A percentile compares a stretch with the other conserved stretches of the same genome.
These are phyloP conservation scores for Donacobius atricapilla DNA, from an alignment of 2,113 vertebrate genomes.

Conservation along the genomic window DNA sequence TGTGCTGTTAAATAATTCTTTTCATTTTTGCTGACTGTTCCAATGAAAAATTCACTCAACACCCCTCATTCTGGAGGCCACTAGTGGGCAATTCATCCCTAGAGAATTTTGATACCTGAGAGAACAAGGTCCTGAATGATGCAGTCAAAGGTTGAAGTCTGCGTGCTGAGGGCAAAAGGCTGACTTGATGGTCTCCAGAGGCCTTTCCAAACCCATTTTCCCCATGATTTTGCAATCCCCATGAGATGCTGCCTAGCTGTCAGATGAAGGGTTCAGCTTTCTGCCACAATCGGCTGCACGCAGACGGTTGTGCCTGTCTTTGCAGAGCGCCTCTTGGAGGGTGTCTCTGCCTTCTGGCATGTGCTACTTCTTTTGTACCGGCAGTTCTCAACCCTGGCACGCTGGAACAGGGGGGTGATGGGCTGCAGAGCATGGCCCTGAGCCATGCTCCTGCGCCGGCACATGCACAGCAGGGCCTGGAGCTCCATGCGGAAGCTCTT, in stretches of 20 bases:
- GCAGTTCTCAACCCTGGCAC: conserved; percentile 8
- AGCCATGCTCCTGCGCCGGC: background rate
- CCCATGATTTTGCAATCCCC: fast-evolving
- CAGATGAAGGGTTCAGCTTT: background rate
- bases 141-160: fast-evolving
- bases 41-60: background rate
- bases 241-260: background rate
- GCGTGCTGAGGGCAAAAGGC: background rate
- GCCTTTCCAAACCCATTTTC: background rate
- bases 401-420: background rate
- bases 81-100: background rate
- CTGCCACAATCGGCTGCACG: conserved; percentile 43
- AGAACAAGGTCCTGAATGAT: background rate
- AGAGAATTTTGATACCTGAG: background rate
- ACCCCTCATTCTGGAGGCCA: background rate
- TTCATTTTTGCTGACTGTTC: background rate
- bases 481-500: conserved; percentile 73
- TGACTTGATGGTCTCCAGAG: background rate
- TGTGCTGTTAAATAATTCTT: background rate
- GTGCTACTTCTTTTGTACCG: background rate
- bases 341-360: background rate
- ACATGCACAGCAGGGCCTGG: conserved; percentile 58
- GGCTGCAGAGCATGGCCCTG: conserved; percentile 31
- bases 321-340: conserved; percentile 28
- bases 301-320: conserved; percentile 51